Evolutionary conservation across 2,113 vertebrate genomes (phyloP).

Genomic region (Odontesthes bonariensis): DNA sequence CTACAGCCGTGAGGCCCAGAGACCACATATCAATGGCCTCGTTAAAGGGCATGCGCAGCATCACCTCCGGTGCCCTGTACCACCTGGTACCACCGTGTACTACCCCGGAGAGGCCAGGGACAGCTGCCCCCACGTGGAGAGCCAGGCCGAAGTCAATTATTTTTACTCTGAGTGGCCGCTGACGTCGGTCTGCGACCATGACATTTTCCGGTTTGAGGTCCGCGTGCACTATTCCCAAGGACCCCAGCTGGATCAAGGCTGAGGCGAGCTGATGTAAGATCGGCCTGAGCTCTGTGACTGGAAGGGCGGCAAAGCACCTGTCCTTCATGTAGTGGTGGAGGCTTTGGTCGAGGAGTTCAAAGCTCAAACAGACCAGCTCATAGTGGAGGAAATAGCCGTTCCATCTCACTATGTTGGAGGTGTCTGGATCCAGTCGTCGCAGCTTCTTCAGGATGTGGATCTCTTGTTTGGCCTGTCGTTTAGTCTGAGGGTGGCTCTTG

Average conservation of each 20-base stretch:
- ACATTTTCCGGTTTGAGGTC: neutral
- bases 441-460: no score
- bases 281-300: neutral
- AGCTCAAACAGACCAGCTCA: neutral
- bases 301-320: neutral
- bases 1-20: slow-evolving; percentile 12
- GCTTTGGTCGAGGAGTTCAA: slow-evolving; percentile 3
- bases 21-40: slow-evolving; percentile 23
- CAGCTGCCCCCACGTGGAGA: neutral
- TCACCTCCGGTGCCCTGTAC: slow-evolving; percentile 26
- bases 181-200: neutral
- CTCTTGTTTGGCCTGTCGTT: no score
- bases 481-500: neutral
- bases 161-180: neutral
- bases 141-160: neutral
- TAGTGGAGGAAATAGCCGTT: neutral
- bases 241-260: neutral
- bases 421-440: no score
- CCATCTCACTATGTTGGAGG: neutral
- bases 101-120: neutral
- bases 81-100: no score
- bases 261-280: neutral
- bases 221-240: neutral
- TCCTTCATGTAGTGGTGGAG: neutral
- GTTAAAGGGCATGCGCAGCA: slow-evolving; percentile 8